These are phyloP conservation scores for Setophaga coronata DNA, from an alignment of 2,113 vertebrate species.

Conservation along the genomic window DNA sequence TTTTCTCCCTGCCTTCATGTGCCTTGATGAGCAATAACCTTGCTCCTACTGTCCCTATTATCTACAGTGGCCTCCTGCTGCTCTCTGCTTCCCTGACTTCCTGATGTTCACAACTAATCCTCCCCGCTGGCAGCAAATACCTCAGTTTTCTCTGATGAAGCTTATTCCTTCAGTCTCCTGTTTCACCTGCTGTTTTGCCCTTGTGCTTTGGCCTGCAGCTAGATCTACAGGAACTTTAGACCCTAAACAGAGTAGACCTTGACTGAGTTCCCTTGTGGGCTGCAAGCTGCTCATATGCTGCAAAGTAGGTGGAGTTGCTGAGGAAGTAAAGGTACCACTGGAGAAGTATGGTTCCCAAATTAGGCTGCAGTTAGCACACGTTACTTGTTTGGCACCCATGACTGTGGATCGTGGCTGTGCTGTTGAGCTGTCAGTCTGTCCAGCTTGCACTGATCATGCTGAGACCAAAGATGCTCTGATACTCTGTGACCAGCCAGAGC, in stretches of 20 bases:
- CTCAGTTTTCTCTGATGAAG: slow-evolving; percentile 7
- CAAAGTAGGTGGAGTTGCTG: slow-evolving; percentile 12
- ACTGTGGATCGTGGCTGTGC: fast-evolving
- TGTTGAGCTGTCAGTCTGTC: not conserved
- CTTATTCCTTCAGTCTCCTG: not conserved
- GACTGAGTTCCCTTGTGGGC: not conserved
- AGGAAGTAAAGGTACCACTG: not conserved
- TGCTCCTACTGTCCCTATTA: slow-evolving; percentile 41
- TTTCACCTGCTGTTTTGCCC: slow-evolving; percentile 17
- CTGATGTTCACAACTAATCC: slow-evolving; percentile 49
- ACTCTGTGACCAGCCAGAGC: not conserved
- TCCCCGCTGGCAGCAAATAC: slow-evolving; percentile 42
- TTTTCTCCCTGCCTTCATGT: slow-evolving; percentile 3
- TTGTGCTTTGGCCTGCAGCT: not conserved
- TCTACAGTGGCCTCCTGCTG: slow-evolving; percentile 20
- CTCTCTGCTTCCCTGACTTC: slow-evolving; percentile 31
- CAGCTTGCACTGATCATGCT: not conserved
- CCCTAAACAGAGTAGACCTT: not conserved
- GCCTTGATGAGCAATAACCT: slow-evolving; percentile 2
- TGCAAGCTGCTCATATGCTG: not conserved
- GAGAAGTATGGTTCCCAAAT: not conserved
- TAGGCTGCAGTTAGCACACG: fast-evolving
- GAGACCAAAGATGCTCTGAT: not conserved
- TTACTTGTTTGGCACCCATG: not conserved
- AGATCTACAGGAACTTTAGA: slow-evolving; percentile 10